Evolutionary conservation across 2,888 invertebrate species (phyloP).

Genomic region (Calameuta pallipes): DNA sequence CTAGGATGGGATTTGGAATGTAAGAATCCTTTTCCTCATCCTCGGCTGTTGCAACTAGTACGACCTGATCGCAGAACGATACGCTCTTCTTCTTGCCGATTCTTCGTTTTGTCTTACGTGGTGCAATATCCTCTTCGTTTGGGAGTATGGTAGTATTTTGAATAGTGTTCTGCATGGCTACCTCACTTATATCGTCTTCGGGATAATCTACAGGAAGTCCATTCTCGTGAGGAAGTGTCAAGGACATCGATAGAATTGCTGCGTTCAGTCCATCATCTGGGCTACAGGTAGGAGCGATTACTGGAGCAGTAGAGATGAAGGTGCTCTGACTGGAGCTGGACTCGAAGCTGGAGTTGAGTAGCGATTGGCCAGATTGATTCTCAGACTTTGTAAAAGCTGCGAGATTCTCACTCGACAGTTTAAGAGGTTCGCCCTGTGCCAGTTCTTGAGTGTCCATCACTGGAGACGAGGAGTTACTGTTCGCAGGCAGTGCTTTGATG

Average conservation of each 20-base stretch:
- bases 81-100: slow-evolving; percentile 91
- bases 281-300: slow-evolving; percentile 3
- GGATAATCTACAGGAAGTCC: slow-evolving; percentile 65
- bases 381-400: slow-evolving; percentile 28
- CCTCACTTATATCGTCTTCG: slow-evolving; percentile 62
- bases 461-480: slow-evolving; percentile 33
- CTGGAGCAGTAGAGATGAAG: slow-evolving; percentile 27
- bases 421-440: slow-evolving; percentile 18
- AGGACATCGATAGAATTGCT: slow-evolving; percentile 59
- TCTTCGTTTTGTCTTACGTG: slow-evolving; percentile 68
- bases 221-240: slow-evolving; percentile 68
- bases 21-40: slow-evolving; percentile 92
- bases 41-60: slow-evolving; percentile 91
- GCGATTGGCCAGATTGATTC: slow-evolving; percentile 19
- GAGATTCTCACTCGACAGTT: slow-evolving; percentile 26
- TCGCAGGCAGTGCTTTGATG: slow-evolving; percentile 38
- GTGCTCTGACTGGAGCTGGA: slow-evolving; percentile 49
- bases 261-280: slow-evolving; percentile 54
- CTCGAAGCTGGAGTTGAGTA: slow-evolving; percentile 40
- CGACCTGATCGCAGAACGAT: slow-evolving; percentile 94
- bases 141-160: slow-evolving; percentile 62
- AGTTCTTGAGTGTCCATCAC: slow-evolving; percentile 32
- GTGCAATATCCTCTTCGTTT: slow-evolving; percentile 61
- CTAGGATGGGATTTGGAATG: slow-evolving; percentile 90
- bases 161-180: slow-evolving; percentile 63